Percentiles rank a stretch among this genome's conserved stretches.
These are phyloP conservation scores for Meda fulgida DNA, from an alignment of 2,797 vertebrate genomes.

Conservation along the genomic window DNA sequence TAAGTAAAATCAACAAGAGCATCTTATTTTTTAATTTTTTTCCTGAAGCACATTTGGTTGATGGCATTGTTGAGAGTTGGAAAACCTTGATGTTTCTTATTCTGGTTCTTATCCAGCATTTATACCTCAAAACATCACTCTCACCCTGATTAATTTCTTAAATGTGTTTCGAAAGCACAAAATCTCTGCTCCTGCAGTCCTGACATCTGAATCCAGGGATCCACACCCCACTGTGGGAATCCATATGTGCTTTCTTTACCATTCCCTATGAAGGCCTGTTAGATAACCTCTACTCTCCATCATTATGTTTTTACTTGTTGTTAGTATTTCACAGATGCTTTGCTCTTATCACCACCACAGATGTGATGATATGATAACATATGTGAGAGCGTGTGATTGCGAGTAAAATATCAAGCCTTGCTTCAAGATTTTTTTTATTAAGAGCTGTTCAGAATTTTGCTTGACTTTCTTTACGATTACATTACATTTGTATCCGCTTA, in stretches of 20 bases:
- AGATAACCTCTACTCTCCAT: slow-evolving; percentile 43
- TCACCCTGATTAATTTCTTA: slow-evolving; percentile 56
- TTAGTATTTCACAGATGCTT: slow-evolving; percentile 55
- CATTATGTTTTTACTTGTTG: slow-evolving; percentile 18
- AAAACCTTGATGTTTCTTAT: slow-evolving; percentile 38
- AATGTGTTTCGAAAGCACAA: slow-evolving; percentile 44
- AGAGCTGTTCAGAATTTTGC: not conserved
- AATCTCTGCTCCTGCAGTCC: slow-evolving; percentile 18
- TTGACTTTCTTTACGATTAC: not conserved
- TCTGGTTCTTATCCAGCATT: slow-evolving; percentile 38
- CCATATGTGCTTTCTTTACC: slow-evolving; percentile 12
- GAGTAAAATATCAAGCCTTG: not conserved
- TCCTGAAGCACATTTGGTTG: slow-evolving; percentile 13
- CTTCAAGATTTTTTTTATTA: not conserved
- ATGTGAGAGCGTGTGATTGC: slow-evolving; percentile 10
- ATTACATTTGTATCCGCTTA: slow-evolving; percentile 16
- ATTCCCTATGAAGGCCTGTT: not conserved
- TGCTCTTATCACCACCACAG: slow-evolving; percentile 2
- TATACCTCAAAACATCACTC: slow-evolving; percentile 48
- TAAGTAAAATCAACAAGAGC: not conserved
- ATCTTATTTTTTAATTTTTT: not conserved
- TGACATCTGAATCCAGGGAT: slow-evolving; percentile 22
- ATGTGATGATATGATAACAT: slow-evolving; percentile 28
- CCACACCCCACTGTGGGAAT: slow-evolving; percentile 13
- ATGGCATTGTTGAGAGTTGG: slow-evolving; percentile 24